These are phyloP conservation scores for Corapipo altera DNA, from an alignment of 2,113 vertebrate species.

Conservation along the genomic window DNA sequence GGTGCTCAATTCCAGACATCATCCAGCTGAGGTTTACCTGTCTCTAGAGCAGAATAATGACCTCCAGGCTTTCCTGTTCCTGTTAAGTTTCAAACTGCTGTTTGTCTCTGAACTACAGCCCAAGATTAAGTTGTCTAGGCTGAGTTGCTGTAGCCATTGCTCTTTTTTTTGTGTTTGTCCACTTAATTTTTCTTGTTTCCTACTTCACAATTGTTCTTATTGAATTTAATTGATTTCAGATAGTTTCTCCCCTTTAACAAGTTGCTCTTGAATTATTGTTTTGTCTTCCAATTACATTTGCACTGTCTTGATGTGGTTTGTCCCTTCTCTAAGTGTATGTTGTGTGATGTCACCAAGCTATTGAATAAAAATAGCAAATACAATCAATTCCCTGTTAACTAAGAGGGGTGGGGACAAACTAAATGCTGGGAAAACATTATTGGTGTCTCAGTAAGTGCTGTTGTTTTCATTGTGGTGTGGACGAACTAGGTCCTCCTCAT, in stretches of 20 bases:
- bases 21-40: background rate
- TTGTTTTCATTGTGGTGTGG: background rate
- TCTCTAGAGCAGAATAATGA: background rate
- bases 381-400: background rate
- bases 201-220: background rate
- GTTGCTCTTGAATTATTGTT: constrained; percentile 1
- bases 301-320: background rate
- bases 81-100: background rate
- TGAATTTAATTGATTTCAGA: constrained; percentile 38
- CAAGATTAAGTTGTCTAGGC: background rate
- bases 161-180: background rate
- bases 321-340: background rate
- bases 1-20: background rate
- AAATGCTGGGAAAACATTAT: background rate
- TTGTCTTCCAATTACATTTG: background rate
- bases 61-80: background rate
- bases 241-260: background rate
- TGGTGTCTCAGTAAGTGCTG: background rate
- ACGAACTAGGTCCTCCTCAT: background rate
- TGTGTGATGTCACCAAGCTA: background rate
- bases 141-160: background rate
- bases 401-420: background rate
- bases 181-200: background rate
- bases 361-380: background rate
- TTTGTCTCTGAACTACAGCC: background rate